Conservation (phyloP, 2,113 vertebrate genomes). For the Aramus guarauna region DNA sequence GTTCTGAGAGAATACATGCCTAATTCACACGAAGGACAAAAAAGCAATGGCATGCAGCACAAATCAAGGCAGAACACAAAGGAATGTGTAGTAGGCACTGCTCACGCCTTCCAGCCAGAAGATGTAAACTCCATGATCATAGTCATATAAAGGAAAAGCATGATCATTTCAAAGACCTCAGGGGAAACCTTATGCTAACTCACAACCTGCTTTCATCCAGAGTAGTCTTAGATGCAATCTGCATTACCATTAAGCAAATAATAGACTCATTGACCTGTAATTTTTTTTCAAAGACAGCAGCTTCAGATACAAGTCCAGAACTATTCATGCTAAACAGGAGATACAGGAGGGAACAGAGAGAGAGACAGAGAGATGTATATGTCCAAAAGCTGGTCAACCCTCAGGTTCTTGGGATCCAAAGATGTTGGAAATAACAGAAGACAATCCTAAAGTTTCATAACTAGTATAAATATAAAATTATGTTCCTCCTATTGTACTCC, state of each 20-base stretch:
- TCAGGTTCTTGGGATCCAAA: neutral
- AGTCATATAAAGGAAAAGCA: neutral
- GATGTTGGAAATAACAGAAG: neutral
- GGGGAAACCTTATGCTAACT: neutral
- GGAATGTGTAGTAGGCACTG: rapidly evolving
- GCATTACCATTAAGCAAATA: neutral
- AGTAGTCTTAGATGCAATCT: neutral
- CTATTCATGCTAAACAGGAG: neutral
- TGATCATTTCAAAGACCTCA: neutral
- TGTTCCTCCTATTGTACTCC: neutral
- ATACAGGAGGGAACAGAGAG: neutral
- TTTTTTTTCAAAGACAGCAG: neutral
- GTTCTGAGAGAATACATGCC: neutral
- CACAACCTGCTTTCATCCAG: neutral
- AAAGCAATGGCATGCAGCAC: neutral
- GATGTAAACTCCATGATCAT: neutral
- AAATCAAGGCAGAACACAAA: neutral
- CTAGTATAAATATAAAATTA: neutral
- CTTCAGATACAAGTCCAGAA: neutral
- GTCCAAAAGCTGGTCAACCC: neutral
- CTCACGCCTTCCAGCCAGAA: neutral
- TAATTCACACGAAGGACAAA: neutral
- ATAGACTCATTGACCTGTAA: neutral
- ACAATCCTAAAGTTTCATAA: neutral
- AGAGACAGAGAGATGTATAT: neutral